phyloP scores from a whole-genome alignment of 2,113 vertebrate species.

The Brachyhypopomus occidentalis region DNA sequence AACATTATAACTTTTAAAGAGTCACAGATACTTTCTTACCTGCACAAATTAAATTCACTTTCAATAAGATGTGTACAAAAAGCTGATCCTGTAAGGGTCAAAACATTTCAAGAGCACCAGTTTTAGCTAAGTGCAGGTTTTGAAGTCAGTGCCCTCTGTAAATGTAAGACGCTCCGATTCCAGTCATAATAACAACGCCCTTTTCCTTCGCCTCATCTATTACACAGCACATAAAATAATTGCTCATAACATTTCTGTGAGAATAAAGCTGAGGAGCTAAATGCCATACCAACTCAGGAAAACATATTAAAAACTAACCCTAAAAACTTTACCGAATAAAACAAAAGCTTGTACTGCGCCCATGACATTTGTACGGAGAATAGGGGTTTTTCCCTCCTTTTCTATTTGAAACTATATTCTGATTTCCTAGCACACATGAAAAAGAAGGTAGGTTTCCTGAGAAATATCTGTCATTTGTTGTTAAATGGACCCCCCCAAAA shows the following conservation, averaged over 20 bases:
- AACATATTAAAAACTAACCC: constrained; percentile 16
- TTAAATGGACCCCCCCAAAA: neutral
- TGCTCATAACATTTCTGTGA: neutral
- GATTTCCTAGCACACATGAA: neutral
- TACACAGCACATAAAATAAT: constrained; percentile 17
- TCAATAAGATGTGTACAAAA: constrained; percentile 15
- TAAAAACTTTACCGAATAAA: constrained; percentile 36
- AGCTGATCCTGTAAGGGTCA: constrained; percentile 20
- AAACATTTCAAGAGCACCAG: constrained; percentile 43
- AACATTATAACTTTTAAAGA: constrained; percentile 5
- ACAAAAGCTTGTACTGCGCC: neutral
- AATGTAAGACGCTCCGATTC: constrained; percentile 34
- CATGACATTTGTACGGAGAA: neutral
- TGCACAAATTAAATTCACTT: neutral
- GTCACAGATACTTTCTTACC: constrained; percentile 2
- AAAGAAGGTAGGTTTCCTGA: neutral
- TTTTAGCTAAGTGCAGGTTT: constrained; percentile 41
- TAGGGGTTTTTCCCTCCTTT: neutral
- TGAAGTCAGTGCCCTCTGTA: constrained; percentile 39
- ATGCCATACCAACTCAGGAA: neutral
- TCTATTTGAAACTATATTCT: neutral
- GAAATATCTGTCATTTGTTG: neutral
- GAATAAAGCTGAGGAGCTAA: constrained; percentile 14
- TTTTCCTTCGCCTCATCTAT: constrained; percentile 5
- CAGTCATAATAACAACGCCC: constrained; percentile 21